Base-by-base conservation (phyloP, 2,113 vertebrate genomes). In the Tylochromis polylepis region DNA sequence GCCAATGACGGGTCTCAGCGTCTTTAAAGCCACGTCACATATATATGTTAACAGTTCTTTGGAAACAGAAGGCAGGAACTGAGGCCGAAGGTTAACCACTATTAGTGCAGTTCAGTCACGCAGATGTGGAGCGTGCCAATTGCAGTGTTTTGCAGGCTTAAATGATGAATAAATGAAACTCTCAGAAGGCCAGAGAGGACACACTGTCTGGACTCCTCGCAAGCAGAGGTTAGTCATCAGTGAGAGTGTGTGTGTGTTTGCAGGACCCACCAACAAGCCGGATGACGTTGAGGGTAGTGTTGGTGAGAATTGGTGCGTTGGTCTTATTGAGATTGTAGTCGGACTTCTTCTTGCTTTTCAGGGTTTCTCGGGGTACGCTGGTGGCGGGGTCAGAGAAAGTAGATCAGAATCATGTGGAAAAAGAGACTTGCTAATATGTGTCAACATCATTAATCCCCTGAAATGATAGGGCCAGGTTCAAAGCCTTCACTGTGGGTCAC, bases 221-320 rank as follows among this genome's bases (percentile, higher is more conserved):
- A 85, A 87, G 46, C 36, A 84, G 55, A 57, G 31, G n/a, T 60
- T 14, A 79, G 7, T 27, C 5, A 51, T 75, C 70, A 75, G 9
- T 60, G 6, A 7, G 22, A 22, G 22, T 2, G 60, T 65, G 53
- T 70, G 29, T 18, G 60, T 5, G 34, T 20, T 34, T 36, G 31
- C 60, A 38, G 41, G 93, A 97, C 98, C 91, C 95, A 99, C 99
- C 99, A 56, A 99, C 98, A 67, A 99, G 98, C 49, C 98, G 96
- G 94, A 99, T 97, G 90, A 99, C 98, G 87, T 99, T 99, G 91
- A 99, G 94, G 1, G 99, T 99, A 92, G 99, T 99, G 96, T 99
- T 99, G 91, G 99, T 99, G 86, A 99, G 95, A 92, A 99, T 99
- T 10, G 98, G 98, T 14, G 97, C 97, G 24, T 99, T 98, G 94